Conservation (phyloP, 2,797 vertebrate species). For the Myotis vivesi region DNA sequence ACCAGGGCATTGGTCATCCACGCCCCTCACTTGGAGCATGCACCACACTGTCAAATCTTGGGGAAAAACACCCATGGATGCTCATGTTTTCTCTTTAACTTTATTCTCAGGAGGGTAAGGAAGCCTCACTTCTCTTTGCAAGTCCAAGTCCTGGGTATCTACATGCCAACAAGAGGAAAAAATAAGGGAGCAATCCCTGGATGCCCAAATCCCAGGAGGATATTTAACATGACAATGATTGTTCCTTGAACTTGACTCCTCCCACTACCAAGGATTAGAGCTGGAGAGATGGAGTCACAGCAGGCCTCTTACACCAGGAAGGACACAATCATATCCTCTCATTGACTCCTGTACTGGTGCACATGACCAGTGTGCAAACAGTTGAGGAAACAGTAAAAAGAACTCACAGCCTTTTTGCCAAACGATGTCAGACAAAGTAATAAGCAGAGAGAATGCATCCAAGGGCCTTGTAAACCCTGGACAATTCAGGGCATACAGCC, state of each 20-base stretch:
- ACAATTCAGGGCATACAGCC: conserved; percentile 27
- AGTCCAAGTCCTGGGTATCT: not conserved
- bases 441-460: not conserved
- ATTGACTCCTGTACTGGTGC: not conserved
- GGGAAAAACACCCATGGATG: not conserved
- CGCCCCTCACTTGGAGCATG: not conserved
- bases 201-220: fast-evolving
- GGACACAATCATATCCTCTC: too few relatives aligned
- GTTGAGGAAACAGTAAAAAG: not conserved
- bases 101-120: not conserved
- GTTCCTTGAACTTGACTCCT: not conserved
- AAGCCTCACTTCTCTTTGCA: not conserved
- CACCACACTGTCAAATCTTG: too few relatives aligned
- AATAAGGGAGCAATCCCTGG: not conserved
- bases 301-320: not conserved
- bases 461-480: not conserved
- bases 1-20: too few relatives aligned
- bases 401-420: not conserved
- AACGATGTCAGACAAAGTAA: not conserved
- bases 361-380: not conserved
- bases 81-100: not conserved
- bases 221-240: fast-evolving
- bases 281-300: not conserved
- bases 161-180: not conserved
- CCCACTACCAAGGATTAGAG: too few relatives aligned